phyloP scores from a whole-genome alignment of 2,113 vertebrate genomes.

The Lagopus leucura region DNA sequence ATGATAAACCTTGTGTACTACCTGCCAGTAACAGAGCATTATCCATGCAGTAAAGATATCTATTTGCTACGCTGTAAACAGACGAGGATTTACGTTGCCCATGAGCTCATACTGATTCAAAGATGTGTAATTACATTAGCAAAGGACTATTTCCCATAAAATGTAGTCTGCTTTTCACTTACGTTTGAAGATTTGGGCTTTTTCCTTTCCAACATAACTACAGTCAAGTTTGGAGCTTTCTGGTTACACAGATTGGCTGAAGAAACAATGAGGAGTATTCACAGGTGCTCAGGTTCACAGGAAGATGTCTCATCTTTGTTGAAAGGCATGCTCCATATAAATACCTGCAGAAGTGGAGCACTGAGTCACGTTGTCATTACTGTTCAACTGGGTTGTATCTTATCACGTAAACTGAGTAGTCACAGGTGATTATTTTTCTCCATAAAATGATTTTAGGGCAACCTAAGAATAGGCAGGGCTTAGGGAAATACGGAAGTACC shows the following conservation, averaged over 20 bases:
- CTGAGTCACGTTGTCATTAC: background rate
- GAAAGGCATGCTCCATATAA: background rate
- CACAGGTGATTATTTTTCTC: background rate
- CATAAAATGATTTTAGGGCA: background rate
- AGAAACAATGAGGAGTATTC: background rate
- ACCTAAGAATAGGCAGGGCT: background rate
- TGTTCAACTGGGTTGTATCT: background rate
- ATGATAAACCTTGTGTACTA: background rate
- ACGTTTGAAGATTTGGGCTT: background rate
- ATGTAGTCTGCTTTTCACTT: background rate
- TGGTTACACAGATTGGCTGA: background rate
- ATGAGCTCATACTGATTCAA: background rate
- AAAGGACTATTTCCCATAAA: background rate
- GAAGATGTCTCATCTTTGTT: background rate
- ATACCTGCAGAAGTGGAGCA: background rate
- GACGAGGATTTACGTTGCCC: background rate
- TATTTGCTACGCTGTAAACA: background rate
- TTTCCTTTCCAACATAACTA: background rate
- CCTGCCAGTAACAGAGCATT: background rate
- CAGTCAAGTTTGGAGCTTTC: accelerated
- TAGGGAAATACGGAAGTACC: accelerated
- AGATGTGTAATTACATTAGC: background rate
- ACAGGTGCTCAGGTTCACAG: background rate
- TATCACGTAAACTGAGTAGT: background rate
- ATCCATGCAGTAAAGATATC: background rate